Base-by-base conservation (phyloP, 2,888 invertebrate species). In the Megastigmus dorsalis region DNA sequence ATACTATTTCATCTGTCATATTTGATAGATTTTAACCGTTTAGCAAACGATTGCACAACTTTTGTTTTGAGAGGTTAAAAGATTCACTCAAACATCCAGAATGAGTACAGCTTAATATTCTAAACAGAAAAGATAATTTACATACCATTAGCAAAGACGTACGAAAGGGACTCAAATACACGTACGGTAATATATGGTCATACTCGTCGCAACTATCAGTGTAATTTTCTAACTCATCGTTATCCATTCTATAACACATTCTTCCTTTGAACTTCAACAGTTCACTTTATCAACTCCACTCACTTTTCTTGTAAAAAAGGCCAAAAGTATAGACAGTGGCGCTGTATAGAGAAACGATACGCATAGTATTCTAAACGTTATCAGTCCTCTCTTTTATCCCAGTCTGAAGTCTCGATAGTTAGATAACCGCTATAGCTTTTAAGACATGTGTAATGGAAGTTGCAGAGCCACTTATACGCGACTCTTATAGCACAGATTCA, bases 101-200 rank as follows among this genome's bases (percentile, higher is more conserved):
- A n/a, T n/a, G n/a, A n/a, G n/a, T n/a, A n/a, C n/a, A n/a, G n/a
- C n/a, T n/a, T n/a, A n/a, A n/a, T n/a, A n/a, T n/a, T n/a, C n/a
- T n/a, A n/a, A n/a, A n/a, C n/a, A n/a, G n/a, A n/a, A n/a, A n/a
- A n/a, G n/a, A n/a, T n/a, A n/a, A n/a, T n/a, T 33, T 43, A 69
- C 50, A 59, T 65, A 72, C 65, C 71, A 20, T 71, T 18, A 50
- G 33, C 10, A 65, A n/a, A 38, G 52, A 65, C 10, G 57, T 57
- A 6, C 55, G 28, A 18, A 7, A 57, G 10, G 38, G 55, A 13
- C 57, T 65, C 18, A 63, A 55, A 43, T 65, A 65, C 1, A 71
- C 48, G 28, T 55, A 63, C 7, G 52, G 55, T 4, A 55, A 26
- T 33, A 65, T 2, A 23, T 65, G 38, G 3, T 63, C 57, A 6